Evolutionary conservation across 2,113 vertebrate species (phyloP), one percentile per base, ranked within the genome.

Genomic region (Neolamprologus ventralis): DNA sequence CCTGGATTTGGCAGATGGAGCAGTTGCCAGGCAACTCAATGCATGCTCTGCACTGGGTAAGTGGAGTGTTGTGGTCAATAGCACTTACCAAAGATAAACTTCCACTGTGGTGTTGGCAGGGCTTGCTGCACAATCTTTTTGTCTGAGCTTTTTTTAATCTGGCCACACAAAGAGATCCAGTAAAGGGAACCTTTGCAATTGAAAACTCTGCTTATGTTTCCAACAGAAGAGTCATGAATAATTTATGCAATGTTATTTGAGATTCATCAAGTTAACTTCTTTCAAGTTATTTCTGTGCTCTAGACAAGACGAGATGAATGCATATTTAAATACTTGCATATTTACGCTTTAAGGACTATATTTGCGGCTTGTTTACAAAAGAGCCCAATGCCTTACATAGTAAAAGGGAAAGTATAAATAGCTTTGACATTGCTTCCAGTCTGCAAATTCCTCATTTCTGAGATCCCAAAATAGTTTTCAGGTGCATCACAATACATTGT

Each of bases 11-110:
- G 97, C 97, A 1, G 96, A 98, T 3, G 97, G 97, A 23, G 96
- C 98, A 0, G 97, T 98, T 80, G 97, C 97, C 87, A 97, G 97
- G 84, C 96, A 92, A 91, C 96, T 99, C 7, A 78, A 96, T 3
- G 96, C 97, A 53, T 99, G 97, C 93, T 98, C 96, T 1, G 97
- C 96, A 0, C 88, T 97, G 80, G 97, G 98, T 98, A 92, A 98
- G 98, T 97, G 83, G 26, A 89, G 58, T 80, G 88, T 57, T 88
- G 60, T 86, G 60, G 88, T 90, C 83, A 71, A 31, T 54, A 82
- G 88, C 87, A 82, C 40, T 80, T 68, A 83, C 14, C 55, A 80
- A 31, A 85, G 85, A 89, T 87, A 68, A 85, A 93, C 84, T 81
- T 87, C 17, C 73, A 33, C 57, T 23, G 81, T 57, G 79, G 2